Conservation (phyloP, 92 coral and sea anemone genomes). For the Epizoanthus rinbou region DNA sequence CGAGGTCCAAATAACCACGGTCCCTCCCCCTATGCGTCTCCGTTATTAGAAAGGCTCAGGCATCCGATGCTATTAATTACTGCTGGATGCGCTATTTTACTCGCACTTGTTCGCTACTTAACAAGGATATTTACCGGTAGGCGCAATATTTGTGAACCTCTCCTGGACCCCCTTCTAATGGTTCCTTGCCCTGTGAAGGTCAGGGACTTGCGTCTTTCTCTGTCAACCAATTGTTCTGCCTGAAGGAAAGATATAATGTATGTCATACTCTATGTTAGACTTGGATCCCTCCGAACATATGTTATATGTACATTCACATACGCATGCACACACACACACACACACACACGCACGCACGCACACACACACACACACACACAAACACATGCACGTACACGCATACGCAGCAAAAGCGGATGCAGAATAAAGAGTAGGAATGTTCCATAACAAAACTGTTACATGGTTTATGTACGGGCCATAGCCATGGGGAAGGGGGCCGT, state of each 20-base stretch:
- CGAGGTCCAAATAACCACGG: too few species aligned
- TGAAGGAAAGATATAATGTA: neutral
- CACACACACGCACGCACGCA: neutral
- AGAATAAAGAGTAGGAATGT: too few species aligned
- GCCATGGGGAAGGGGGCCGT: too few species aligned
- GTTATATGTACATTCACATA: neutral
- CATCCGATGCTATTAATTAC: too few species aligned
- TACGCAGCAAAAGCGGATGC: neutral
- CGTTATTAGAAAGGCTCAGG: too few species aligned
- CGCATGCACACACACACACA: neutral
- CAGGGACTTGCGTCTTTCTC: conserved; percentile 72
- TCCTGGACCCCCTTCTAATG: conserved; percentile 59
- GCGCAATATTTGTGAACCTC: conserved; percentile 40
- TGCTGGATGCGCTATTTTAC: too few species aligned
- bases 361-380: neutral
- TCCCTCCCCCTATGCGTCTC: too few species aligned
- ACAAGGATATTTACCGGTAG: conserved; percentile 22
- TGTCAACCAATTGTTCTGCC: conserved; percentile 83
- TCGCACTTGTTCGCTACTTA: too few species aligned
- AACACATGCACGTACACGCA: neutral
- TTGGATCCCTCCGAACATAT: neutral
- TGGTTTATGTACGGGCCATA: too few species aligned
- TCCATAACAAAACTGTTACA: too few species aligned
- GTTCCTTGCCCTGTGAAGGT: conserved; percentile 56
- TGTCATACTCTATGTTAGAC: too few species aligned